Evolutionary conservation across 2,113 vertebrate species (phyloP), one percentile per base, ranked within the genome.

Genomic region (Neotoma lepida): DNA sequence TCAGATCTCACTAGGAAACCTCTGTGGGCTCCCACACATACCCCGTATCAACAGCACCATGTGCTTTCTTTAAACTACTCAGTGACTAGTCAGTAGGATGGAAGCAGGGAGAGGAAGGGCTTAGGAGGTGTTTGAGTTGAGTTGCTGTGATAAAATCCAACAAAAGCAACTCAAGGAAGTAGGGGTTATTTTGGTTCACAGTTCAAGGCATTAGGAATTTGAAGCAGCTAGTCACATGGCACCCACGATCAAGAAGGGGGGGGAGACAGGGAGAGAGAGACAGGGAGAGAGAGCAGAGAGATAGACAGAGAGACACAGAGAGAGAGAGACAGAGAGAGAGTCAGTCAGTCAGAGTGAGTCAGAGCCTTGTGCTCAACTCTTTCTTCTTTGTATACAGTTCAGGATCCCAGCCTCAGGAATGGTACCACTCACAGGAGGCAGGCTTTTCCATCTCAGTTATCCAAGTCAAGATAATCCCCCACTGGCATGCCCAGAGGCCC

Each of bases 191-290:
- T 63, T 78, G 39, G 4, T 39, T 84, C 58, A 41, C 0, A 4
- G 63, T 20, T 87, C 13, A 41, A 30, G n/a, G n/a, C n/a, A 9
- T 28, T 41, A 44, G 58, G 58, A 30, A 17, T 28, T 84, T 84
- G 39, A 44, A 64, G 81, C 30, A 64, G 12, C 14, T 64, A 30
- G 81, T 44, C 39, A 84, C 7, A 33, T 17, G 22, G 20, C 6
- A 61, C 3, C 4, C 12, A 8, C 28, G 15, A 63, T 41, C 14
- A 82, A 41, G 14, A 4, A 24, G 9, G 41, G 6, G 24, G 30
- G 5, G 6, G 41, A 8, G 2, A 15, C 5, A 28, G 14, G 4
- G 28, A 9, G 3, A 3, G 24, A 46, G 44, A 15, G 24, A 14
- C 20, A 14, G 41, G 26, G 1, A 26, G 5, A 13, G 10, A 74